A percentile compares a stretch with the other conserved stretches of the same genome.
Evolutionary conservation across 2,797 vertebrate species (phyloP).

Genomic region (Sebastes variabilis): DNA sequence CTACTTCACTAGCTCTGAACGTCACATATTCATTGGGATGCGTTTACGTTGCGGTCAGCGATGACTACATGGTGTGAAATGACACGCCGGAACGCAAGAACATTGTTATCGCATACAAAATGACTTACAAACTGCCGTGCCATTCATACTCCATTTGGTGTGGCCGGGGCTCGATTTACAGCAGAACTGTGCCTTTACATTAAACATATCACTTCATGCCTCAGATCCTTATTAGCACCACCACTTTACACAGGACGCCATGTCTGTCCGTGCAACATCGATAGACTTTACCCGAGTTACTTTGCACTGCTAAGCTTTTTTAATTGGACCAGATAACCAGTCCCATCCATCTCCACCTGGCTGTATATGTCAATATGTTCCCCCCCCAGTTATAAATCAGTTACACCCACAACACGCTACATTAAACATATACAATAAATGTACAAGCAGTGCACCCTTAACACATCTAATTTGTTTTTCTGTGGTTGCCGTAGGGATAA

Average conservation of each 20-base stretch:
- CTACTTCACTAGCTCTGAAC: too few species aligned
- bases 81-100: not conserved
- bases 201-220: not conserved
- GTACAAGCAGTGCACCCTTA: slow-evolving; percentile 59
- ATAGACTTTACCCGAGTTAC: not conserved
- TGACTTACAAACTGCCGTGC: not conserved
- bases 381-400: slow-evolving; percentile 29
- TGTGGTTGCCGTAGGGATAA: slow-evolving; percentile 77
- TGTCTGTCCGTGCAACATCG: not conserved
- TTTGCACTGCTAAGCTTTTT: slow-evolving; percentile 5
- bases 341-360: slow-evolving; percentile 9
- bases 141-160: not conserved
- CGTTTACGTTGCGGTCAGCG: not conserved
- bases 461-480: slow-evolving; percentile 80
- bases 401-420: slow-evolving; percentile 10
- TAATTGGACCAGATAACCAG: slow-evolving; percentile 17
- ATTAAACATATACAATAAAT: slow-evolving; percentile 61
- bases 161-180: not conserved
- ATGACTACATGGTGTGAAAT: not conserved
- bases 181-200: not conserved
- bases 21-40: not conserved
- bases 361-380: slow-evolving; percentile 19
- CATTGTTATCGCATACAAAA: not conserved
- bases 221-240: slow-evolving; percentile 11
- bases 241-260: not conserved